Base-by-base conservation (phyloP, 2,888 invertebrate genomes). In the Cecidostiba fungosa region DNA sequence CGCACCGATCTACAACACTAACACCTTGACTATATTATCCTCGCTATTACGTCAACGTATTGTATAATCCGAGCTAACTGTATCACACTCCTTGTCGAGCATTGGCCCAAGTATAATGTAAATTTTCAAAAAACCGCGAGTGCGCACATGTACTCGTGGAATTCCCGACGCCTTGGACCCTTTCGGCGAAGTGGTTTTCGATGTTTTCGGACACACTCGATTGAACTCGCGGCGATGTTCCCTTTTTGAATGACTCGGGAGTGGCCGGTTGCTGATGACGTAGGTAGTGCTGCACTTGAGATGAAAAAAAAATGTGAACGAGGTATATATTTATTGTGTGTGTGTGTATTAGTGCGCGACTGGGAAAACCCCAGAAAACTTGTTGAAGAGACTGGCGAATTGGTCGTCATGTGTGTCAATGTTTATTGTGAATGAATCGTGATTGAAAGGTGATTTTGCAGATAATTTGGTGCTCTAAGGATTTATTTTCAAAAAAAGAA, bases 131-230 rank as follows among this genome's bases (percentile, higher is more conserved):
- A 66, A 43, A 43, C 43, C 43, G 12, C 43, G 43, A 69, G 69
- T 32, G 14, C 14, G 26, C 32, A 29, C 29, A 69, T 32, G 29
- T 32, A 69, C 29, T 16, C 16, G 69, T 16, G 69, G 69, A 29
- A 69, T 69, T 69, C 69, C 69, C 69, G 16, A 29, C 32, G 69
- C 69, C 72, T 72, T 72, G 72, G 72, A n/a, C n/a, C 72, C 72
- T 72, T 72, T 72, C 39, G n/a, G 72, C 39, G 23, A 32, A 23
- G 39, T 72, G 39, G n/a, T 10, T 72, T 39, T 70, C 70, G 39
- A 19, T 16, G n/a, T 29, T 70, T 70, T 39, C 29, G 54, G 54
- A 59, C 23, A 23, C 23, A 59, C 54, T 19, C 50, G 50, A 50
- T 19, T 50, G 16, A 16, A 16, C 16, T 50, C 50, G 19, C 19